Percentiles rank a stretch among this genome's conserved stretches.
Conservation (phyloP, 2,888 invertebrate genomes). For the Microplitis deprimator region DNA sequence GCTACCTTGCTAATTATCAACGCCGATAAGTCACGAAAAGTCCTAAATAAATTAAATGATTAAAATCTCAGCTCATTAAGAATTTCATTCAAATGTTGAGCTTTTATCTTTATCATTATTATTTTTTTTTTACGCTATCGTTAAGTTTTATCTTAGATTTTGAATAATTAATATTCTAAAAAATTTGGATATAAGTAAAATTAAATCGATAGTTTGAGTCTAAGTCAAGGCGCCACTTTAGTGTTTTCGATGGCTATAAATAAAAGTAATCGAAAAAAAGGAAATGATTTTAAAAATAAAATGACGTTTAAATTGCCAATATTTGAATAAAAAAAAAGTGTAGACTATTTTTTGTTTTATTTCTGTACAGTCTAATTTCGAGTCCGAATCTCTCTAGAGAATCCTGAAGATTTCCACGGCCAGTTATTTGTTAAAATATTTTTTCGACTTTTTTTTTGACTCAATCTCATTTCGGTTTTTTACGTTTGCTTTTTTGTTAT, state of each 20-base stretch:
- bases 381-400: constrained; percentile 37
- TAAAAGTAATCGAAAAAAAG: background rate
- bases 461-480: background rate
- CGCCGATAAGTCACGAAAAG: constrained; percentile 43
- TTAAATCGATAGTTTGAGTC: too few relatives aligned
- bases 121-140: background rate
- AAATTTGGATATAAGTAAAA: background rate
- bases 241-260: background rate
- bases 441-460: background rate
- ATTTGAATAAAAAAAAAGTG: too few relatives aligned
- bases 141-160: background rate
- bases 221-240: too few relatives aligned
- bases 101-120: constrained; percentile 13
- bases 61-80: constrained; percentile 41
- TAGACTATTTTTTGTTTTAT: constrained; percentile 26
- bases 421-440: constrained; percentile 34
- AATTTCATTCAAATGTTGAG: constrained; percentile 35
- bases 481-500: constrained; percentile 13
- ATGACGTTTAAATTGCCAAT: background rate
- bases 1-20: constrained; percentile 41
- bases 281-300: background rate
- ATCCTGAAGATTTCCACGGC: constrained; percentile 44
- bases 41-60: constrained; percentile 40
- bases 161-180: background rate
- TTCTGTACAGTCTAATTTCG: constrained; percentile 50